phyloP scores from a whole-genome alignment of 35 echinoderm and acorn worm species.

The Heliocidaris erythrogramma region DNA sequence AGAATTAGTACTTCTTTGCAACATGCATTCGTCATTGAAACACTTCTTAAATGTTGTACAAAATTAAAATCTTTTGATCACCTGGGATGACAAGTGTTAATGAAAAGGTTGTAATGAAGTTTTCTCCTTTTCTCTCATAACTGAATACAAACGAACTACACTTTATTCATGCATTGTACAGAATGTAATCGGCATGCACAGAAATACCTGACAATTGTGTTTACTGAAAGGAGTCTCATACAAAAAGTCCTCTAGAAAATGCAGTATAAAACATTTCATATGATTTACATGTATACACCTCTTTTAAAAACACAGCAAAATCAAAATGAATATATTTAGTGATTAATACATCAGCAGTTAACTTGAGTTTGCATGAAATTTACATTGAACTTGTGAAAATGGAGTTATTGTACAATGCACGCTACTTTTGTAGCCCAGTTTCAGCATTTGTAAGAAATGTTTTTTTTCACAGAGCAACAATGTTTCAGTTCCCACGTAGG shows the following conservation, averaged over 20 bases:
- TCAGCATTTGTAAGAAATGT: not conserved
- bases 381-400: not conserved
- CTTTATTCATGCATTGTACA: not conserved
- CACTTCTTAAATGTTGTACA: no score
- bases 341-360: not conserved
- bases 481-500: no score
- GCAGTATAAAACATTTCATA: constrained; percentile 12
- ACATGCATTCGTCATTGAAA: no score
- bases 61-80: no score
- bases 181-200: no score
- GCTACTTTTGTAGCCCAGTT: not conserved
- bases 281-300: constrained; percentile 3
- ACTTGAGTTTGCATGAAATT: not conserved
- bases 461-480: no score
- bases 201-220: not conserved
- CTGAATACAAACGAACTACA: not conserved
- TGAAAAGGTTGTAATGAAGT: no score
- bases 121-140: not conserved
- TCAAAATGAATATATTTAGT: not conserved
- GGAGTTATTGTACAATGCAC: not conserved
- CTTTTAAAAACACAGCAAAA: constrained; percentile 6
- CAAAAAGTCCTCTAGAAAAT: not conserved
- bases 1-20: no score
- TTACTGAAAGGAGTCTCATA: not conserved
- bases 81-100: no score